Evolutionary conservation across 2,888 invertebrate genomes (phyloP).

Genomic region (Rhaphigaster nebulosa): DNA sequence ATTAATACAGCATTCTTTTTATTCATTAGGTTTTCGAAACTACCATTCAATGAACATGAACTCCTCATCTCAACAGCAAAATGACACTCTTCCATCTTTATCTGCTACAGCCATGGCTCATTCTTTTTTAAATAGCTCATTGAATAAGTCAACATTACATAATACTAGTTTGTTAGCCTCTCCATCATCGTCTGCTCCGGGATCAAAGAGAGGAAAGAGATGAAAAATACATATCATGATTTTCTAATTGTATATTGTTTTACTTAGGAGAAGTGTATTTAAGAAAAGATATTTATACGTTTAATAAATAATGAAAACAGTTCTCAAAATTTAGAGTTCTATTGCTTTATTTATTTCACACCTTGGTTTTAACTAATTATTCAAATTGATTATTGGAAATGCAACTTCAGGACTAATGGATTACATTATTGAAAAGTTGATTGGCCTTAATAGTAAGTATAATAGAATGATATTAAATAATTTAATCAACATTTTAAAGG

Average conservation of each 20-base stretch:
- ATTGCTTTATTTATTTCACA: not conserved
- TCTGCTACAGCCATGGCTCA: slow-evolving; percentile 37
- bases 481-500: not conserved
- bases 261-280: not conserved
- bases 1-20: not conserved
- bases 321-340: not conserved
- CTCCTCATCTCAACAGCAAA: slow-evolving; percentile 14
- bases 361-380: not conserved
- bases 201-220: slow-evolving; percentile 59
- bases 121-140: not conserved
- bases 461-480: not conserved
- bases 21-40: slow-evolving; percentile 35
- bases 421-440: not conserved
- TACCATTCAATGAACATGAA: slow-evolving; percentile 46
- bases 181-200: slow-evolving; percentile 45
- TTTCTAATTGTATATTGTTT: slow-evolving; percentile 36
- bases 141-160: slow-evolving; percentile 3
- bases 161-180: slow-evolving; percentile 9
- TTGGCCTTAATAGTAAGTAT: not conserved
- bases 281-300: slow-evolving; percentile 19
- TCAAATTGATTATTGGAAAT: not conserved
- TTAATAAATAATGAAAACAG: slow-evolving; percentile 16
- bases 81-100: slow-evolving; percentile 19
- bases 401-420: not conserved
- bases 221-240: slow-evolving; percentile 47